A percentile compares a stretch with the other conserved stretches of the same genome.
phyloP scores from a whole-genome alignment of 2,113 vertebrate species.

The Neopipo cinnamomea region DNA sequence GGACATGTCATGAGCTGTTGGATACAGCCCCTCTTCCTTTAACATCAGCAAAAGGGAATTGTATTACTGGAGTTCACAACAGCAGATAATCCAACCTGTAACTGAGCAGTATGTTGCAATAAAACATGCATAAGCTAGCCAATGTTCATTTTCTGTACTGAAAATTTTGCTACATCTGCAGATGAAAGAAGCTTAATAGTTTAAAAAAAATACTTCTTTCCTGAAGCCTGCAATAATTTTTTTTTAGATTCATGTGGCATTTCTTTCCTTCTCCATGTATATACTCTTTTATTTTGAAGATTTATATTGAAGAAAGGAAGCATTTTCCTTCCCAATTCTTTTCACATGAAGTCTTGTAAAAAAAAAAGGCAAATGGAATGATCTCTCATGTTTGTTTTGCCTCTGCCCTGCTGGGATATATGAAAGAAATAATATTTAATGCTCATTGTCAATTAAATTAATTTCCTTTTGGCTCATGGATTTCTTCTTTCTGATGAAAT shows the following conservation, averaged over 20 bases:
- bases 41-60: not conserved
- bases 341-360: not conserved
- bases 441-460: not conserved
- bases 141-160: not conserved
- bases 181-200: not conserved
- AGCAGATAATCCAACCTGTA: not conserved
- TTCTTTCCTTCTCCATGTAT: not conserved
- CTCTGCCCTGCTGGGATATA: not conserved
- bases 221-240: not conserved
- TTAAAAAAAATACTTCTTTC: not conserved
- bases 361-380: not conserved
- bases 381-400: not conserved
- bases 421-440: not conserved
- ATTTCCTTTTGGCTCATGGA: not conserved
- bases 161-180: not conserved
- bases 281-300: not conserved
- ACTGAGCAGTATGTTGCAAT: not conserved
- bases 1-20: not conserved
- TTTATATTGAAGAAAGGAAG: not conserved
- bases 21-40: not conserved
- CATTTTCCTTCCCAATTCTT: not conserved
- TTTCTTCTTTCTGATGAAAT: not conserved
- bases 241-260: not conserved
- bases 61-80: not conserved
- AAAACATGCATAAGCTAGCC: not conserved